Percentiles rank a stretch among this genome's conserved stretches.
phyloP scores from a whole-genome alignment of 2,113 vertebrate genomes.

The Halichoerus grypus region DNA sequence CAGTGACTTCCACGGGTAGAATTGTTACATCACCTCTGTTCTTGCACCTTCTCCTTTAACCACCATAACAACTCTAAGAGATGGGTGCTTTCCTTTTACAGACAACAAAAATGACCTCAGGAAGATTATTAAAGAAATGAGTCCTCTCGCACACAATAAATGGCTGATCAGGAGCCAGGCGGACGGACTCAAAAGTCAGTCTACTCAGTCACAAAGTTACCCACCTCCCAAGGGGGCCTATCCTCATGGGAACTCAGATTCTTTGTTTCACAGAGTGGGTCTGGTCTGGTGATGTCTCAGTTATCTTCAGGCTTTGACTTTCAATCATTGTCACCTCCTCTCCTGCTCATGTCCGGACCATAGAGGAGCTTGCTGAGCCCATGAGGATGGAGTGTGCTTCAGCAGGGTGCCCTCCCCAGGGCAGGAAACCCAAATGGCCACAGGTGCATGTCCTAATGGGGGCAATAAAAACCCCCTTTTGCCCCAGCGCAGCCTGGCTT shows the following conservation, averaged over 20 bases:
- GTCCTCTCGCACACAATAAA: background rate
- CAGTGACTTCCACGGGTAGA: no score
- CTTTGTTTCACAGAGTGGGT: background rate
- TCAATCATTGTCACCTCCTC: background rate
- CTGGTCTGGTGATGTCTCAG: background rate
- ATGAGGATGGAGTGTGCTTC: background rate
- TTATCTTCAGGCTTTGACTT: background rate
- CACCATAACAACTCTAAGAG: background rate
- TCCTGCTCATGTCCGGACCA: background rate
- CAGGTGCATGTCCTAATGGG: background rate
- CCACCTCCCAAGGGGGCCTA: background rate
- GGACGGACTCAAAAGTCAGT: background rate
- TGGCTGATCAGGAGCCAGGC: background rate
- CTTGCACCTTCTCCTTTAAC: background rate
- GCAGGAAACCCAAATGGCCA: background rate
- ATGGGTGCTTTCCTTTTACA: background rate
- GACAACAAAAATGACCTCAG: background rate
- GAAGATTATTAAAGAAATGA: background rate
- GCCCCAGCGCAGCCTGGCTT: background rate
- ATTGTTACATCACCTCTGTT: accelerated
- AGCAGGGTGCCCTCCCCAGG: background rate
- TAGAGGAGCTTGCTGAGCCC: no score
- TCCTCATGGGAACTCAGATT: background rate
- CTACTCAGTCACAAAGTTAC: background rate
- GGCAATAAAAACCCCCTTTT: background rate